Evolutionary conservation across 1,140 invertebrate species (phyloP), one percentile per base, ranked within the genome.

Genomic region (Calephelis nemesis): DNA sequence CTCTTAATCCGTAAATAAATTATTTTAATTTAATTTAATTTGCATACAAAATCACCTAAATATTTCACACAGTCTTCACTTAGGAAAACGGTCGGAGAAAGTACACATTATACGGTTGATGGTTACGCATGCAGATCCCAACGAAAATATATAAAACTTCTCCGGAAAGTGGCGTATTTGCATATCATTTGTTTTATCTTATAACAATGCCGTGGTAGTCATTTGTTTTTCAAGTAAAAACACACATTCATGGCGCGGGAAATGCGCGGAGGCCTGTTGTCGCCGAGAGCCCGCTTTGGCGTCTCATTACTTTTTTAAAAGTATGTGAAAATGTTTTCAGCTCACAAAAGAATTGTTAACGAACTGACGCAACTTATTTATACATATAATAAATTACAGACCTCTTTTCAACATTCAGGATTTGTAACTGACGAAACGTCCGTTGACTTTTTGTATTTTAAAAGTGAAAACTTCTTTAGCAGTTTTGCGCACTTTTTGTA

Each of bases 151-250:
- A 58, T 58, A 58, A 58, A 58, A 58, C 54, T 58, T 30, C 8
- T 9, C 54, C 54, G 54, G 54, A 39, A 58, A 58, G 54, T 58
- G 54, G 54, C 54, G 54, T 58, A 58, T 58, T 58, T 58, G 54
- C 54, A 58, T 58, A 58, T 58, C 54, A 58, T 58, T 58, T 58
- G 54, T 58, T 58, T 58, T 58, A 58, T 58, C 54, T 58, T 39
- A 58, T 58, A 58, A 58, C 54, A 58, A 58, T 58, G 54, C 54
- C 54, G 54, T 39, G 19, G 30, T 39, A 58, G 54, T 58, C 54
- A 58, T 58, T 58, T 58, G 54, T 58, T 58, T 54, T 54, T 58
- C 52, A 58, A 58, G 52, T 58, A 58, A 58, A 58, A 58, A 58
- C 52, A 58, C 52, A 58, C 52, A 58, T 58, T 58, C 30, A 58